Conservation (phyloP, 1,140 invertebrate species). For the Saccostrea echinata region DNA sequence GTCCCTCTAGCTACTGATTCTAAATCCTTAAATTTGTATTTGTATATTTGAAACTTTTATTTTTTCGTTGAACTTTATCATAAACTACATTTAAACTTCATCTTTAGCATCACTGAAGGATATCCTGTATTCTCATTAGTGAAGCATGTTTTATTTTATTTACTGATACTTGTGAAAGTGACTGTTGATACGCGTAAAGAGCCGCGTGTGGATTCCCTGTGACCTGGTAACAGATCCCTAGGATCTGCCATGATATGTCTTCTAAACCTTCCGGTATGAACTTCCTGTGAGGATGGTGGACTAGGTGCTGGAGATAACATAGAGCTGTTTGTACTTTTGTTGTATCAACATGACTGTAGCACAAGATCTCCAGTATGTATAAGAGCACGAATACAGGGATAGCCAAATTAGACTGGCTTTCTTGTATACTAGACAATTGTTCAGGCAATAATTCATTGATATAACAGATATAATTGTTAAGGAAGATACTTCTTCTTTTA, state of each 20-base stretch:
- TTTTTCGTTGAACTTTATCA: no score
- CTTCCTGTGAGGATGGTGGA: not conserved
- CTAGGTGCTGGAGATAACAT: not conserved
- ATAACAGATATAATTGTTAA: not conserved
- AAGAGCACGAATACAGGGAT: not conserved
- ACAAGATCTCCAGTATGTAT: not conserved
- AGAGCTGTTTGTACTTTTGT: not conserved
- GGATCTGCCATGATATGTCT: not conserved
- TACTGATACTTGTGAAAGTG: slow-evolving; percentile 12
- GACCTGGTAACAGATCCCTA: no score
- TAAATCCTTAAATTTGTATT: no score
- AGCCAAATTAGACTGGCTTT: not conserved
- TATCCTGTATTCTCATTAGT: not conserved
- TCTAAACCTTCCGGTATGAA: not conserved
- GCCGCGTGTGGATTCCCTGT: no score
- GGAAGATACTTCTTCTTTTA: not conserved
- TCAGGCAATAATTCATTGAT: not conserved
- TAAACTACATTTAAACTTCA: no score
- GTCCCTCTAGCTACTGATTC: no score
- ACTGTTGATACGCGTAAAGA: not conserved
- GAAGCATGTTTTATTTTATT: not conserved
- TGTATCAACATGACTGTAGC: not conserved
- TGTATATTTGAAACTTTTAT: no score
- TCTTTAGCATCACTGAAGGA: no score
- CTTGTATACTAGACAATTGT: no score